phyloP scores from a whole-genome alignment of 1,140 invertebrate genomes.

The Drosophila gunungcola region DNA sequence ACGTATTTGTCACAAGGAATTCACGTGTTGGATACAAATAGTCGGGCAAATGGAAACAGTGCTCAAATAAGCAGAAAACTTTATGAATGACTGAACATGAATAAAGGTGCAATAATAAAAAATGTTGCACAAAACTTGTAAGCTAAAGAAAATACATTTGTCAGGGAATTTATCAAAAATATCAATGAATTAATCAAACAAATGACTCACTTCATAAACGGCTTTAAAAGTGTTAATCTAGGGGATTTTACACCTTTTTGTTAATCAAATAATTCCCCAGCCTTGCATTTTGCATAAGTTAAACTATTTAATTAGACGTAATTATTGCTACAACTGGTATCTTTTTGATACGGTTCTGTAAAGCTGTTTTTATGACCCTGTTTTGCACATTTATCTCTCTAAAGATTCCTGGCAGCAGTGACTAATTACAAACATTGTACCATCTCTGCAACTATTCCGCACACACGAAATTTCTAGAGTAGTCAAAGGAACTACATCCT shows the following conservation, averaged over 20 bases:
- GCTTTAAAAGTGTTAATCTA: background rate
- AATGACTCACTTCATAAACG: background rate
- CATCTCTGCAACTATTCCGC: constrained; percentile 16
- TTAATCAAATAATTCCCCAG: too few species aligned
- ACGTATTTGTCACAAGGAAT: constrained; percentile 43
- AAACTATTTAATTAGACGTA: too few species aligned
- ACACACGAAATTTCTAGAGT: background rate
- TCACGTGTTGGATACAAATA: constrained; percentile 46
- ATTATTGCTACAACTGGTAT: background rate
- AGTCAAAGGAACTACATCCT: constrained; percentile 21
- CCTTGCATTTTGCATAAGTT: too few species aligned
- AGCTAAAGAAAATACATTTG: background rate
- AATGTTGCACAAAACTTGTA: constrained; percentile 1
- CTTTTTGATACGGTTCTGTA: background rate
- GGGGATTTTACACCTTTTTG: background rate
- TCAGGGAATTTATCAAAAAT: background rate
- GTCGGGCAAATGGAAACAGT: constrained; percentile 14
- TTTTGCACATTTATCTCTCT: constrained; percentile 4
- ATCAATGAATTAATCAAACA: background rate
- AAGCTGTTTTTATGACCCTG: constrained; percentile 17
- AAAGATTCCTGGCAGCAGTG: constrained; percentile 27
- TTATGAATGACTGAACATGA: constrained; percentile 29
- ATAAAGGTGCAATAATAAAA: constrained; percentile 13
- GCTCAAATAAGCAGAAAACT: constrained; percentile 26
- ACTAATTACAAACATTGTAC: constrained; percentile 45